Percentiles rank a stretch among this genome's conserved stretches.
These are phyloP conservation scores for Lateolabrax maculatus DNA, from an alignment of 2,797 vertebrate genomes.

Conservation along the genomic window DNA sequence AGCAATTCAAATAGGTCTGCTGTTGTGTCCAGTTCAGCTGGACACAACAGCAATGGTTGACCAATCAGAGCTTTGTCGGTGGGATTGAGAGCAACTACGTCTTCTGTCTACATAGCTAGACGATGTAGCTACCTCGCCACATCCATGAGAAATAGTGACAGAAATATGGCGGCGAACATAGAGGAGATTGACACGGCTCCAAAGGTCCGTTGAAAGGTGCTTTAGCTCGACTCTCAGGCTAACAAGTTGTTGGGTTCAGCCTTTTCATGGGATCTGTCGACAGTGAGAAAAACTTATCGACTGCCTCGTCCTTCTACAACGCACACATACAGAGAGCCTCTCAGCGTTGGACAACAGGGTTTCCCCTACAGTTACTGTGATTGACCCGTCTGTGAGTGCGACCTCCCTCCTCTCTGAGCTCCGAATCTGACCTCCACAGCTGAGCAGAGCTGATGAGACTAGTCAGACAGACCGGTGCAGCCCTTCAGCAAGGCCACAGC, in stretches of 20 bases:
- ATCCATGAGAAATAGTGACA: background rate
- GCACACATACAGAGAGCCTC: background rate
- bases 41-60: background rate
- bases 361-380: background rate
- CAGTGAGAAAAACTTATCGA: background rate
- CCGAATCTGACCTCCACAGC: background rate
- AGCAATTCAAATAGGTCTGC: background rate
- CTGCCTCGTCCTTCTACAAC: background rate
- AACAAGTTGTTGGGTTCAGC: background rate
- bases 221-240: background rate
- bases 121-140: background rate
- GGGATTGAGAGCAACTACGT: background rate
- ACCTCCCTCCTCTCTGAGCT: slow-evolving; percentile 19
- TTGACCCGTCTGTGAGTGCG: slow-evolving; percentile 9
- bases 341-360: background rate
- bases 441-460: slow-evolving; percentile 18
- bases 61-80: background rate
- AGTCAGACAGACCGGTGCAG: slow-evolving; percentile 17
- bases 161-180: background rate
- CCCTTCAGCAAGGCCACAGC: background rate
- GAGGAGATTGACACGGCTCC: background rate
- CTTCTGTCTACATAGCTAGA: background rate
- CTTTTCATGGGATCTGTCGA: background rate
- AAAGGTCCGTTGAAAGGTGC: background rate
- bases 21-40: background rate